These are phyloP conservation scores for Trichoplusia ni DNA, from an alignment of 1,140 invertebrate genomes.

Conservation along the genomic window DNA sequence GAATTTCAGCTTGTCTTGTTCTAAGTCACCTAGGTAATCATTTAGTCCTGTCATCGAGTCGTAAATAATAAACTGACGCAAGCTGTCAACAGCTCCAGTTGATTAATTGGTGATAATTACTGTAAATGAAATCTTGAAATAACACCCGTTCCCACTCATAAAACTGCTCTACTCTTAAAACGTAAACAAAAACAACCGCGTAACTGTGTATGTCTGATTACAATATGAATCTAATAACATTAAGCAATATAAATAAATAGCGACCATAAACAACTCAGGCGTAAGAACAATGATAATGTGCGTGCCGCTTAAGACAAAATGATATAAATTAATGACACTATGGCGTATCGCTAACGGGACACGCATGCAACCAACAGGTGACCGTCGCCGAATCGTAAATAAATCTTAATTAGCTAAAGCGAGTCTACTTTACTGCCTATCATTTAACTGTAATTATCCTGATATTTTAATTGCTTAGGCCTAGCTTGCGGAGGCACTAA, in stretches of 20 bases:
- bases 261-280: not conserved
- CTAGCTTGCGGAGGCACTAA: not conserved
- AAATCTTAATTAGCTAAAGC: constrained; percentile 32
- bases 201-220: too few species aligned
- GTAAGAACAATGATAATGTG: constrained; percentile 14
- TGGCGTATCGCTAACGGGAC: constrained; percentile 11
- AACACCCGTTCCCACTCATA: too few species aligned
- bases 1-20: too few species aligned
- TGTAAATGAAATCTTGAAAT: too few species aligned
- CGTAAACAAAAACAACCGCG: too few species aligned
- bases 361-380: not conserved
- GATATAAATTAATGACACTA: constrained; percentile 14
- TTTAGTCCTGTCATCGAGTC: too few species aligned
- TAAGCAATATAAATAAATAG: not conserved
- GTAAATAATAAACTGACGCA: too few species aligned
- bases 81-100: too few species aligned
- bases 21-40: too few species aligned
- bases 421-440: constrained; percentile 19
- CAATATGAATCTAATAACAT: too few species aligned
- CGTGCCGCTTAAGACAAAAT: constrained; percentile 7
- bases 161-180: too few species aligned
- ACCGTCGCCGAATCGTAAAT: constrained; percentile 8
- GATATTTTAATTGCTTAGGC: constrained; percentile 12
- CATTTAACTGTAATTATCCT: constrained; percentile 17
- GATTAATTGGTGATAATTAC: too few species aligned